These are phyloP conservation scores for Philotrypesis tridentata DNA, from an alignment of 1,140 invertebrate genomes.

Conservation along the genomic window DNA sequence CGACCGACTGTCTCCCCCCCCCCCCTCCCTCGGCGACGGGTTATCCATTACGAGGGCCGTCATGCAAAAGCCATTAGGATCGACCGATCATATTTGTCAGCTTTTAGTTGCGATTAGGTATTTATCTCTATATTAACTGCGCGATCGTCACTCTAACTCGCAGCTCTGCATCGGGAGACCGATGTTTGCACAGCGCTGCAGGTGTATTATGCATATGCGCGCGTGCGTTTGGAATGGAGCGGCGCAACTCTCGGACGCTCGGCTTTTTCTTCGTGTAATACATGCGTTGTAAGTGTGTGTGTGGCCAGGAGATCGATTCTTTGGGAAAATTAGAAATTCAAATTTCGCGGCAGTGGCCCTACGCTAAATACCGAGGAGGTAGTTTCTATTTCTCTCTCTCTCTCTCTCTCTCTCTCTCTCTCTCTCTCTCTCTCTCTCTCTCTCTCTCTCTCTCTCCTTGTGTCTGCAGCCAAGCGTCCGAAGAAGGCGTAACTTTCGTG, in stretches of 20 bases:
- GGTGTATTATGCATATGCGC: too few relatives aligned
- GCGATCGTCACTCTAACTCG: conserved; percentile 38
- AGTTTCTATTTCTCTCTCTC: conserved; percentile 6
- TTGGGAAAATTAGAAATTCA: conserved; percentile 44
- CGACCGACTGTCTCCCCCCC: not conserved
- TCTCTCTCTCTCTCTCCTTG: not conserved
- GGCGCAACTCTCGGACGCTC: too few relatives aligned
- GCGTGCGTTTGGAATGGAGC: too few relatives aligned
- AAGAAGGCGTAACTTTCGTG: conserved; percentile 42
- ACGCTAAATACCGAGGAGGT: not conserved
- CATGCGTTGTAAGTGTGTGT: too few relatives aligned
- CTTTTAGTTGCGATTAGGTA: conserved; percentile 59
- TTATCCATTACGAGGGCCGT: conserved; percentile 45
- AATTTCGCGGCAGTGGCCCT: conserved; percentile 11
- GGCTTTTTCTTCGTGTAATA: too few relatives aligned
- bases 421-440: conserved; percentile 3
- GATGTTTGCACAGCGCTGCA: too few relatives aligned
- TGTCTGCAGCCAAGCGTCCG: conserved; percentile 8
- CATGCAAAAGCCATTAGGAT: conserved; percentile 54
- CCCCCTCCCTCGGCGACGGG: not conserved
- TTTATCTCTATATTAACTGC: conserved; percentile 56
- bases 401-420: conserved; percentile 3
- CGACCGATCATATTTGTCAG: conserved; percentile 58
- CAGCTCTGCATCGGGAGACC: too few relatives aligned
- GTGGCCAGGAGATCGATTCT: conserved; percentile 9